phyloP scores from a whole-genome alignment of 2,113 vertebrate species.

The Amblyopsis rosae region DNA sequence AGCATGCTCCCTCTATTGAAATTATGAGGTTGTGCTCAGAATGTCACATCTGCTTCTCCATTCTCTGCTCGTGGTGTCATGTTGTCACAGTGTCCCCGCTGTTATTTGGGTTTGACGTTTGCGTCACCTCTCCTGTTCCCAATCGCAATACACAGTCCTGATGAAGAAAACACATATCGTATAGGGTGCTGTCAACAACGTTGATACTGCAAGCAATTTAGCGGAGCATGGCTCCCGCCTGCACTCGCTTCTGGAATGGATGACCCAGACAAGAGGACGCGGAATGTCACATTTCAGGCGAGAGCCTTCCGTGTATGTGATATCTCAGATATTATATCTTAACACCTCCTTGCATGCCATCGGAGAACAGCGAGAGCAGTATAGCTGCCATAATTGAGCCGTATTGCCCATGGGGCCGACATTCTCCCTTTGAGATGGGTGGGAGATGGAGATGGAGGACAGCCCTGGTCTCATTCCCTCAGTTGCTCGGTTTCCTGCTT shows the following conservation, averaged over 20 bases:
- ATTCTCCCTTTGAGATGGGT: slow-evolving; percentile 41
- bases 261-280: slow-evolving; percentile 32
- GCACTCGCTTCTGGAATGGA: slow-evolving; percentile 44
- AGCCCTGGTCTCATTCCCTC: slow-evolving; percentile 20
- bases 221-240: not conserved
- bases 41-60: slow-evolving; percentile 28
- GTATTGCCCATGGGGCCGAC: slow-evolving; percentile 57
- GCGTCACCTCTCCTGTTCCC: slow-evolving; percentile 28
- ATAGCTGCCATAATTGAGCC: slow-evolving; percentile 57
- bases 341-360: slow-evolving; percentile 60
- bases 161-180: no score
- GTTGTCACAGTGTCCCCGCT: slow-evolving; percentile 33
- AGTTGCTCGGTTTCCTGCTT: slow-evolving; percentile 10
- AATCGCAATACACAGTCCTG: no score
- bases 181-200: no score
- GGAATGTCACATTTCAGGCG: slow-evolving; percentile 34
- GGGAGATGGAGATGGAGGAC: slow-evolving; percentile 37
- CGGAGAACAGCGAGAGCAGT: slow-evolving; percentile 51
- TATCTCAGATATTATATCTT: slow-evolving; percentile 64
- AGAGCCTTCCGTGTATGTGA: slow-evolving; percentile 3
- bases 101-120: slow-evolving; percentile 39
- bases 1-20: slow-evolving; percentile 16
- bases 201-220: no score
- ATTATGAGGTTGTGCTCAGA: slow-evolving; percentile 43
- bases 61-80: slow-evolving; percentile 32